These are phyloP conservation scores for Oncorhynchus tshawytscha DNA, from an alignment of 2,113 vertebrate genomes.

Conservation along the genomic window DNA sequence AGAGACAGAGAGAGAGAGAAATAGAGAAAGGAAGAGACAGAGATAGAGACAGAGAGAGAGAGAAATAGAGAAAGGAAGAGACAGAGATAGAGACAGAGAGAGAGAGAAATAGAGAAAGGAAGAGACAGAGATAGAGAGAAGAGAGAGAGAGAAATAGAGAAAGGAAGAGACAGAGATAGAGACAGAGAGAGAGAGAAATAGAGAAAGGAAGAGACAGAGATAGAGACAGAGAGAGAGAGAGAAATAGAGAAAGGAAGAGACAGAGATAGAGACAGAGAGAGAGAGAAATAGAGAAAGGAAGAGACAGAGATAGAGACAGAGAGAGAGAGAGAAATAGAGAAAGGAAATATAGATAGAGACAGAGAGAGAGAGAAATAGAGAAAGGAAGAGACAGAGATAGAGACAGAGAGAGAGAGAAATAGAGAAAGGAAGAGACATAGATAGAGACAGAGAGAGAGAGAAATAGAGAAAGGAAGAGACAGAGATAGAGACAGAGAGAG, in stretches of 20 bases:
- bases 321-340: conserved; percentile 1
- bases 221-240: too few relatives aligned
- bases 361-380: background rate
- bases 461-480: conserved; percentile 19
- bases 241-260: conserved; percentile 41
- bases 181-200: background rate
- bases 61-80: conserved; percentile 39
- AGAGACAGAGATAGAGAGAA: conserved; percentile 18
- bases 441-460: too few relatives aligned
- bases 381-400: conserved; percentile 28
- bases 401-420: too few relatives aligned
- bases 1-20: too few relatives aligned
- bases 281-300: background rate
- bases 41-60: conserved; percentile 1
- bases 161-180: conserved; percentile 39
- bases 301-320: conserved; percentile 19
- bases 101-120: background rate
- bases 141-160: conserved; percentile 1
- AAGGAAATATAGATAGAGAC: conserved; percentile 21
- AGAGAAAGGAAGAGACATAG: conserved; percentile 47
- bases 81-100: background rate
- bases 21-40: conserved; percentile 26
- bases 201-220: conserved; percentile 36
- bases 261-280: too few relatives aligned
- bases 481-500: conserved; percentile 10